Base-by-base conservation (phyloP, 2,888 invertebrate genomes). In the Polia nebulosa region DNA sequence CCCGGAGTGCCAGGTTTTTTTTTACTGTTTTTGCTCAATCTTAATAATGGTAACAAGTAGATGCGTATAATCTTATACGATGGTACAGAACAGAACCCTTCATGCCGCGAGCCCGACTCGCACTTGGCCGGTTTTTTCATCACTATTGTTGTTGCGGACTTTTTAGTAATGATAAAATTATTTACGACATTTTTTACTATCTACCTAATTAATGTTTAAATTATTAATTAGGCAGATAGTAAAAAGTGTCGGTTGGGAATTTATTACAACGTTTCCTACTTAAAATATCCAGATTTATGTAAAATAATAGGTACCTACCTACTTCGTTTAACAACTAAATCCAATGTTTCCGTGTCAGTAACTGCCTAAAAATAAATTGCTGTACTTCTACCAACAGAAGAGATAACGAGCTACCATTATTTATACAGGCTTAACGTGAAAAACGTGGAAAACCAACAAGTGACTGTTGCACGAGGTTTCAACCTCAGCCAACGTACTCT, bases 371-470 rank as follows among this genome's bases (percentile, higher is more conserved):
- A 47, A 64, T 3, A 65, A 73, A 65, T 78, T 45, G 17, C 44
- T 11, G 13, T 51, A 34, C 29, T 64, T n/a, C 6, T 65, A 70
- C 36, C 17, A 60, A 51, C n/a, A 41, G 44, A 49, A 63, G 27
- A 63, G 27, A 41, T 63, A 58, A 78, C 55, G 29, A 75, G 39
- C 5, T 8, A n/a, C 20, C 29, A 52, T 56, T 65, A 60, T 13
- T 47, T 58, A 58, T 13, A 77, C n/a, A 39, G 53, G 47, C 36
- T 20, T 13, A 67, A 39, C 29, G 25, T 39, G 51, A 41, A 73
- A 68, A 76, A 55, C 20, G n/a, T 29, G 44, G 15, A 52, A 73
- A 57, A 32, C 75, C 60, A 58, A 59, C 79, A 74, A 74, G 25
- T 25, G 52, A 51, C 75, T 66, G 65, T 75, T 65, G 59, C 65